Evolutionary conservation across 2,113 vertebrate species (phyloP).

Genomic region (Onychostoma macrolepis): DNA sequence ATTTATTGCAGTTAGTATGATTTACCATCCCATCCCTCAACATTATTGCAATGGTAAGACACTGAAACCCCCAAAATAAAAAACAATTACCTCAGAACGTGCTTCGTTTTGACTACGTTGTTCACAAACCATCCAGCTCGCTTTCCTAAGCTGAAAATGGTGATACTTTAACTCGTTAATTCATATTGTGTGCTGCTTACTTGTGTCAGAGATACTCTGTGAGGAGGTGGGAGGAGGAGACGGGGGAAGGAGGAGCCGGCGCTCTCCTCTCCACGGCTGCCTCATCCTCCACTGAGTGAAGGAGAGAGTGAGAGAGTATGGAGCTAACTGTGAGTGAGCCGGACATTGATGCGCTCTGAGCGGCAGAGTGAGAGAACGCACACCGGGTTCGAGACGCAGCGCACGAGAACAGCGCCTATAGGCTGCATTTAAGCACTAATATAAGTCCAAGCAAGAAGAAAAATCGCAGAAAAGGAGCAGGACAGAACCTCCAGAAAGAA

Average conservation of each 20-base stretch:
- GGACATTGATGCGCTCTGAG: slow-evolving; percentile 48
- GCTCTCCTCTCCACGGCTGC: slow-evolving; percentile 2
- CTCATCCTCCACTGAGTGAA: background rate
- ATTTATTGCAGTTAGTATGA: background rate
- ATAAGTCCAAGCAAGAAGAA: background rate
- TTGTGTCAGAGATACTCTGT: background rate
- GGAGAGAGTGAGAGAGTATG: slow-evolving; percentile 43
- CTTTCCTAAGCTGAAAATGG: background rate
- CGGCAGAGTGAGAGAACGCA: slow-evolving; percentile 34
- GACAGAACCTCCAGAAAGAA: background rate
- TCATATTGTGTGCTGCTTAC: background rate
- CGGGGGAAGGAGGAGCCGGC: slow-evolving; percentile 33
- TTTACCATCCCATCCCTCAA: background rate
- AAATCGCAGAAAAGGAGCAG: background rate
- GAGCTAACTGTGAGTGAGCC: slow-evolving; percentile 12
- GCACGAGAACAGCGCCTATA: background rate
- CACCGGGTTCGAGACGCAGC: background rate
- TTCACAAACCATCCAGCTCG: background rate
- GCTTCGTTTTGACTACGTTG: background rate
- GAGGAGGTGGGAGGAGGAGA: slow-evolving; percentile 24
- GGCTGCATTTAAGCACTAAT: background rate
- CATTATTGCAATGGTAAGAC: background rate
- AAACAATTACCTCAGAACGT: background rate
- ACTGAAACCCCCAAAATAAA: background rate
- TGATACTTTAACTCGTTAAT: background rate